Evolutionary conservation across 2,113 vertebrate genomes (phyloP).

Genomic region (Camarhynchus parvulus): DNA sequence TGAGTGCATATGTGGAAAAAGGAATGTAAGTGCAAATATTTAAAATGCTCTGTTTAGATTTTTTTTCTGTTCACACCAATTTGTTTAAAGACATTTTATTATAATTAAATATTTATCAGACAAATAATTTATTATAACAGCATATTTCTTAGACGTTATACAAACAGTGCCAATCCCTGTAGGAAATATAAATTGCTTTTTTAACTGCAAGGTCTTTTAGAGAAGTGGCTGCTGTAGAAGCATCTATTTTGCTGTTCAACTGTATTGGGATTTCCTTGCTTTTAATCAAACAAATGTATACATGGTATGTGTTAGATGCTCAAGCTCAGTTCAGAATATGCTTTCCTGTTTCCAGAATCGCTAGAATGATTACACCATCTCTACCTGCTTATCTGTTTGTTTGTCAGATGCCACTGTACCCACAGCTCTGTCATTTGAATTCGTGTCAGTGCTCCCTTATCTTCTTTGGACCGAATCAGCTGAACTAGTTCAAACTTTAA

Average conservation of each 20-base stretch:
- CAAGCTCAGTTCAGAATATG: neutral
- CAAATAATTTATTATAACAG: neutral
- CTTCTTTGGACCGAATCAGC: neutral
- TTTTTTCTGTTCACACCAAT: neutral
- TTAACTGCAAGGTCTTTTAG: neutral
- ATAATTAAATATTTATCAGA: constrained; percentile 14
- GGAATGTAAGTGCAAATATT: neutral
- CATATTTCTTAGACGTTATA: neutral
- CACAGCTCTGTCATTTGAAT: neutral
- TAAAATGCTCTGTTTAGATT: neutral
- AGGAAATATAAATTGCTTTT: neutral
- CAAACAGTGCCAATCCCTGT: neutral
- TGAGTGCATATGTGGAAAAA: neutral
- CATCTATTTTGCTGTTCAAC: neutral
- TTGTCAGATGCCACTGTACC: neutral
- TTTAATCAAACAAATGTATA: neutral
- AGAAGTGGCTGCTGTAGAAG: neutral
- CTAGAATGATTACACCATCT: neutral
- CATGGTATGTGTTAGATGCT: neutral
- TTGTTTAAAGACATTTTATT: neutral
- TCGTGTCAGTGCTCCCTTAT: neutral
- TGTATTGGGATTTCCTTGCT: neutral
- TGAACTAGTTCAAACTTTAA: neutral
- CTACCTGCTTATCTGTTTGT: neutral
- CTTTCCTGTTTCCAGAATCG: neutral